Conservation (phyloP, 2,888 invertebrate species). For the Crepidodera aurea region DNA sequence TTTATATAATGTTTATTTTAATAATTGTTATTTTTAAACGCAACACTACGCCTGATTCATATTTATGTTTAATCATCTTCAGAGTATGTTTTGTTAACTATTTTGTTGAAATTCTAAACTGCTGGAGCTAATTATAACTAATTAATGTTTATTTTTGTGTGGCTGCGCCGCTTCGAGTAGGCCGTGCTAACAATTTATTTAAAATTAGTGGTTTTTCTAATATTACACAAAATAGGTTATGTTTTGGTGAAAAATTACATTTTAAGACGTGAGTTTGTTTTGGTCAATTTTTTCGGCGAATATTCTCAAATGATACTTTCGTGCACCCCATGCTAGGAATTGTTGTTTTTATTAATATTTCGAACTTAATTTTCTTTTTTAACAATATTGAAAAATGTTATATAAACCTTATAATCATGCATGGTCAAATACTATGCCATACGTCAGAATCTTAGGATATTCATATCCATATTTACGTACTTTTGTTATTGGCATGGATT, state of each 20-base stretch:
- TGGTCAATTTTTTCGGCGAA: not conserved
- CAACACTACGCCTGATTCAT: constrained; percentile 26
- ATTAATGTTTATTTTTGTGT: constrained; percentile 40
- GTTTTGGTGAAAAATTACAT: constrained; percentile 25
- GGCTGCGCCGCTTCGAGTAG: constrained; percentile 34
- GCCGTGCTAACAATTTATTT: constrained; percentile 36
- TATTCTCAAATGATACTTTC: not conserved
- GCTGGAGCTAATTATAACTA: constrained; percentile 38
- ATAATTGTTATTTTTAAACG: constrained; percentile 43
- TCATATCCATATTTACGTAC: no score
- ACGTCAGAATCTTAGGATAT: no score
- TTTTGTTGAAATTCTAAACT: constrained; percentile 31
- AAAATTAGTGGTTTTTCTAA: constrained; percentile 30
- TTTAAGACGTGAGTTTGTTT: not conserved
- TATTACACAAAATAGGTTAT: constrained; percentile 41
- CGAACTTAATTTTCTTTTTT: no score
- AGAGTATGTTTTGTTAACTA: constrained; percentile 28
- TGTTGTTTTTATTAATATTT: not conserved
- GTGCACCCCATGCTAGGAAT: constrained; percentile 30
- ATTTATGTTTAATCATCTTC: constrained; percentile 22
- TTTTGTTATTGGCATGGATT: no score
- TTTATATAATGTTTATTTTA: constrained; percentile 51
- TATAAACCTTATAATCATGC: no score
- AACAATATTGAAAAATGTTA: no score
- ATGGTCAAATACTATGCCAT: no score